A percentile compares a stretch with the other conserved stretches of the same genome.
Conservation (phyloP, 1,140 invertebrate species). For the Penaeus indicus region DNA sequence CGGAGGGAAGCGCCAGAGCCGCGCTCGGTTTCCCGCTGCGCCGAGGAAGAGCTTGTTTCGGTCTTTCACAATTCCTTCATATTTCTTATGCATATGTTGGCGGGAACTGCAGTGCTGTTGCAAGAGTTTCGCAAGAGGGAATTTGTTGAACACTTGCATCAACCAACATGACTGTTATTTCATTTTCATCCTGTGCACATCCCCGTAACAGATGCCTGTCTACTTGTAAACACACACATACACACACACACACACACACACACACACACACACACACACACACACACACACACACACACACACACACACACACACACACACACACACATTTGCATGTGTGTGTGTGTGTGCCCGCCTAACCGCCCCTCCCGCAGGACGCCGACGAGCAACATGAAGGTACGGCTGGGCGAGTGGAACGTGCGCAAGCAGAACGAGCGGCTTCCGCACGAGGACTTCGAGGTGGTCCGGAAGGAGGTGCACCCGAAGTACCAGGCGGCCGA, state of each 20-base stretch:
- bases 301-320: not conserved
- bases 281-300: not conserved
- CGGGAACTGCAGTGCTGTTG: too few relatives aligned
- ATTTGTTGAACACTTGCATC: too few relatives aligned
- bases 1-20: too few relatives aligned
- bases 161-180: too few relatives aligned
- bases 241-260: not conserved
- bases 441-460: slow-evolving; percentile 88
- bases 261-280: not conserved
- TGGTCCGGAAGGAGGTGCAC: slow-evolving; percentile 78
- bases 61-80: too few relatives aligned
- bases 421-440: slow-evolving; percentile 84
- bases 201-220: too few relatives aligned
- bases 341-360: not conserved
- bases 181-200: too few relatives aligned
- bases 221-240: not conserved
- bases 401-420: slow-evolving; percentile 93
- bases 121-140: too few relatives aligned
- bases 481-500: slow-evolving; percentile 88
- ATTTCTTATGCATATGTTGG: too few relatives aligned
- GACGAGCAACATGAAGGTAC: slow-evolving; percentile 86
- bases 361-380: slow-evolving; percentile 76
- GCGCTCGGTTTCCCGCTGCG: too few relatives aligned
- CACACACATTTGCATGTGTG: not conserved
- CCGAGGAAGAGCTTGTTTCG: too few relatives aligned